Evolutionary conservation across 1,140 invertebrate genomes (phyloP).

Genomic region (Araneus ventricosus): DNA sequence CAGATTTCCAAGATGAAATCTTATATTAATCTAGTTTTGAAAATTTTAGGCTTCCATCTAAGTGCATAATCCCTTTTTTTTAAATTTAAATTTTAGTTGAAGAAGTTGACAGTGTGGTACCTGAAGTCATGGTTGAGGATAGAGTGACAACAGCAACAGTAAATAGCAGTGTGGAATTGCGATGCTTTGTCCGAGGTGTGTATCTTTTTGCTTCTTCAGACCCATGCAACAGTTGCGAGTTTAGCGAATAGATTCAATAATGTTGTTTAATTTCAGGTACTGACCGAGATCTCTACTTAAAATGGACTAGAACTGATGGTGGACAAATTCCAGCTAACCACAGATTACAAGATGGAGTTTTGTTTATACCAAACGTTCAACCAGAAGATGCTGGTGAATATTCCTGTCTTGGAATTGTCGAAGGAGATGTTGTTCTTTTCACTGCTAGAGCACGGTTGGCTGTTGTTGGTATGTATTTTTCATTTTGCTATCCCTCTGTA

Average conservation of each 20-base stretch:
- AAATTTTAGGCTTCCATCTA: no score
- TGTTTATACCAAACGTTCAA: slow-evolving; percentile 85
- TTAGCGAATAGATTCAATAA: no score
- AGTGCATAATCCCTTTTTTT: no score
- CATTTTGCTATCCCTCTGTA: not conserved
- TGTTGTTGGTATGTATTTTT: slow-evolving; percentile 83
- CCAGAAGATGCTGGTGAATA: slow-evolving; percentile 88
- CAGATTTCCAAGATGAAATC: no score
- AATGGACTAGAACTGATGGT: slow-evolving; percentile 86
- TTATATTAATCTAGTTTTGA: no score
- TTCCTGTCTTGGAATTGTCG: slow-evolving; percentile 85
- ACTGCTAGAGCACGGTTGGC: slow-evolving; percentile 82
- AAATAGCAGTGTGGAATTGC: slow-evolving; percentile 85
- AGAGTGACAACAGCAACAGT: slow-evolving; percentile 81
- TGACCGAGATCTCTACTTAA: slow-evolving; percentile 78
- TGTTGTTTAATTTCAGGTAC: slow-evolving; percentile 57
- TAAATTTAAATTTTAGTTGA: slow-evolving; percentile 71
- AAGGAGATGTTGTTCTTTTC: slow-evolving; percentile 80
- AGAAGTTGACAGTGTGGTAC: slow-evolving; percentile 76
- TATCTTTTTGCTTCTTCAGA: not conserved
- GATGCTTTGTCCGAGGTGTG: slow-evolving; percentile 82
- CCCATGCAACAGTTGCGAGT: no score
- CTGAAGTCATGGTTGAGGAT: slow-evolving; percentile 76
- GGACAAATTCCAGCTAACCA: slow-evolving; percentile 83
- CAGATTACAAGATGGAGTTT: slow-evolving; percentile 82